These are phyloP conservation scores for Drosophila mimica DNA, from an alignment of 2,888 invertebrate genomes.

Conservation along the genomic window DNA sequence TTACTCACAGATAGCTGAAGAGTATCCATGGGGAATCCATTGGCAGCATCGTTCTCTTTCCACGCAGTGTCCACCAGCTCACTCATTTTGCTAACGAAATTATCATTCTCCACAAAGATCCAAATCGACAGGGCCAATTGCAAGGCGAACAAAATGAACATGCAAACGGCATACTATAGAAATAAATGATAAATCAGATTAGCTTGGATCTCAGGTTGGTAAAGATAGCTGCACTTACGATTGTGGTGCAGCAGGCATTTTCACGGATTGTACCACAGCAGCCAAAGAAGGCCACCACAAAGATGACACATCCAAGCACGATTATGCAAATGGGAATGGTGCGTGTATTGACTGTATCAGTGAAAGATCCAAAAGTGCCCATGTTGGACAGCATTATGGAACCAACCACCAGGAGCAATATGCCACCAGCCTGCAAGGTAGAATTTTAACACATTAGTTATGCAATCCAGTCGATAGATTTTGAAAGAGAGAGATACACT, in stretches of 20 bases:
- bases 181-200: neutral
- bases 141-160: constrained; percentile 89
- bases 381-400: constrained; percentile 88
- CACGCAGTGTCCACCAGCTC: constrained; percentile 86
- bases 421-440: constrained; percentile 88
- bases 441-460: neutral
- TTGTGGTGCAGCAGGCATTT: constrained; percentile 93
- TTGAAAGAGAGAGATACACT: constrained; percentile 41
- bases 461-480: neutral
- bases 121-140: constrained; percentile 90
- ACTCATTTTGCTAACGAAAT: constrained; percentile 86
- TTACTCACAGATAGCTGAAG: constrained; percentile 78
- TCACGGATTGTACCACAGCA: constrained; percentile 96
- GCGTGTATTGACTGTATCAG: constrained; percentile 85
- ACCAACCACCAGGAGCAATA: constrained; percentile 89
- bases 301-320: constrained; percentile 89
- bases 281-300: constrained; percentile 94
- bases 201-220: too few species aligned
- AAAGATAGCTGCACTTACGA: constrained; percentile 87
- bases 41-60: constrained; percentile 56
- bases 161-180: constrained; percentile 89
- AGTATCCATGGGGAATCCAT: constrained; percentile 78
- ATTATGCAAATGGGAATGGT: constrained; percentile 89
- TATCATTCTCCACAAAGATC: constrained; percentile 88
- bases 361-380: constrained; percentile 85